Percentiles rank a stretch among this genome's conserved stretches.
These are phyloP conservation scores for Ibidorhyncha struthersii DNA, from an alignment of 2,113 vertebrate genomes.

Conservation along the genomic window DNA sequence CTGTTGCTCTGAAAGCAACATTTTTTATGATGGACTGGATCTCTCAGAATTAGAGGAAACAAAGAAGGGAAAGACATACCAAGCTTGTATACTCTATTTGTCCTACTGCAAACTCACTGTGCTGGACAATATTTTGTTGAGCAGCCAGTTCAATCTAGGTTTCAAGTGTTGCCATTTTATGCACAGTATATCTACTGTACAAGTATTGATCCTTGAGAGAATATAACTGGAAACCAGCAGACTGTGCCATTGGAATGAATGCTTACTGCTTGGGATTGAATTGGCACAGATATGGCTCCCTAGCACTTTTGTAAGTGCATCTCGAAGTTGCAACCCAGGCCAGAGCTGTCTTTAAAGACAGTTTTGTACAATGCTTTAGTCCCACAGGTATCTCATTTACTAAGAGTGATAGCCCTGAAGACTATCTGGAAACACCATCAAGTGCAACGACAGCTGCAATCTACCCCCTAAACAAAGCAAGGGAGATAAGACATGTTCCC, in stretches of 20 bases:
- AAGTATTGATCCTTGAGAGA: background rate
- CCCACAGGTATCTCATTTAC: background rate
- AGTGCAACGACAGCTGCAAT: background rate
- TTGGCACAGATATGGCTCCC: background rate
- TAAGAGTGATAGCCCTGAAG: background rate
- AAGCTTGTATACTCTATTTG: background rate
- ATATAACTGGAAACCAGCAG: background rate
- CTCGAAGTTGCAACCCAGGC: background rate
- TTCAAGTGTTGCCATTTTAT: background rate
- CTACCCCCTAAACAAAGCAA: background rate
- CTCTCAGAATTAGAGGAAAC: background rate
- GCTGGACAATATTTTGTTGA: background rate
- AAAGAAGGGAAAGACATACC: background rate
- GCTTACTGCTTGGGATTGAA: background rate
- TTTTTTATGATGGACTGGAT: background rate
- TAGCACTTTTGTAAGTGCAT: background rate
- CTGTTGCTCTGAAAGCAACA: background rate
- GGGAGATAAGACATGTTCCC: background rate
- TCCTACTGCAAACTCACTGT: background rate
- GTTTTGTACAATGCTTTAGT: background rate
- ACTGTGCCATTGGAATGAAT: background rate
- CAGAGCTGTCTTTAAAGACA: background rate
- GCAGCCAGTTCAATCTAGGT: background rate
- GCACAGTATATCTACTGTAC: background rate
- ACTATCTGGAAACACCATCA: background rate